Base-by-base conservation (phyloP, 2,113 vertebrate species). In the Zingel zingel region DNA sequence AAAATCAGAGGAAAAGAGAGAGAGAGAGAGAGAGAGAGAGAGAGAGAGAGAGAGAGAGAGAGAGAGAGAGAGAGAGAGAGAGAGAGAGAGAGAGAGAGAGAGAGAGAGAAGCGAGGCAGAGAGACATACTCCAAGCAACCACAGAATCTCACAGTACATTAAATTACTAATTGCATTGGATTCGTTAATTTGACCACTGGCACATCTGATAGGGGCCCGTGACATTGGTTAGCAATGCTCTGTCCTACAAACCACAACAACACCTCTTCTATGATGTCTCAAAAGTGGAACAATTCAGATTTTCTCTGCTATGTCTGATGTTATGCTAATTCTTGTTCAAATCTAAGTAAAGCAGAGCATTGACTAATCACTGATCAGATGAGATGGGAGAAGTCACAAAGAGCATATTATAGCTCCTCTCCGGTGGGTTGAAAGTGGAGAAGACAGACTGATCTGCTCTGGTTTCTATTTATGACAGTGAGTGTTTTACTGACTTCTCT, bases 101-200 rank as follows among this genome's bases (percentile, higher is more conserved):
- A 63, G 59, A 54, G 51, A 59, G 36, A 53, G 70, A 80, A 5
- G 64, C 69, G 39, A 39, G 25, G 53, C 56, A 15, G 58, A 50
- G 58, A 33, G 53, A 51, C 15, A 62, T 10, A 68, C 61, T 79
- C 73, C 69, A 50, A 76, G 68, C 78, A 74, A 43, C 71, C 61
- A 81, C 65, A 84, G 84, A 84, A 86, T 80, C 81, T 69, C 54
- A 74, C 83, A 82, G 67, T 58, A 88, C 92, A 90, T 85, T 86
- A 77, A 90, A 86, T 84, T 81, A 87, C 86, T 93, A 93, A 93
- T 93, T 91, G 87, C 89, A 85, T 89, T 87, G 87, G 88, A 92
- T 87, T 88, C 14, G 66, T 88, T 94, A 81, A 93, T 93, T 91
- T 84, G 78, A 86, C 86, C 83, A 79, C 69, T 84, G 87, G 81